phyloP scores from a whole-genome alignment of 2,888 invertebrate genomes.

The Cataglyphis livida region DNA sequence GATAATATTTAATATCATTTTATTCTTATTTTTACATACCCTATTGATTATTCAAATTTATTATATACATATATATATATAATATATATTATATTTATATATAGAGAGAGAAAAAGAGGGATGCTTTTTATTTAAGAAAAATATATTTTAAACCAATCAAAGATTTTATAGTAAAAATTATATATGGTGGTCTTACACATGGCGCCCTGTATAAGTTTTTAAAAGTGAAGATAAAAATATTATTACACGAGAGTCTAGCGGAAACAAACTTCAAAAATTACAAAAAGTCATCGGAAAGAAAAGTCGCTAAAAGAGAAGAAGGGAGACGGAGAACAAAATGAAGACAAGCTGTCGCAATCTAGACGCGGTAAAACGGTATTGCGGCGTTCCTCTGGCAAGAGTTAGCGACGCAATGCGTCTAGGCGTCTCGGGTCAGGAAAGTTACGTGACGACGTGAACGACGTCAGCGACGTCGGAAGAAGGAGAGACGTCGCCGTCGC shows the following conservation, averaged over 20 bases:
- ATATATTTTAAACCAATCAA: not conserved
- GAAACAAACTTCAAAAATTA: not conserved
- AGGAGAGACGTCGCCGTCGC: not conserved
- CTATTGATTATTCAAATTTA: not conserved
- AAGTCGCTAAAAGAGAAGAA: not conserved
- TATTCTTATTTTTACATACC: not conserved
- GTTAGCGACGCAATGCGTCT: constrained; percentile 81
- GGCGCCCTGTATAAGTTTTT: not conserved
- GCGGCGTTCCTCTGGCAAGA: constrained; percentile 77
- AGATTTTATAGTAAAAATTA: not conserved
- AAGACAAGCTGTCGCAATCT: constrained; percentile 26
- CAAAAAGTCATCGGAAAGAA: not conserved
- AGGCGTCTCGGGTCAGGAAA: constrained; percentile 56
- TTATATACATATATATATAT: not conserved
- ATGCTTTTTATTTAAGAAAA: not conserved
- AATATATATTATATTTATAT: not conserved
- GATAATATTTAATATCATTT: not conserved
- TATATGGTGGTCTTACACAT: not conserved
- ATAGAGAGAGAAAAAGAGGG: too few species aligned
- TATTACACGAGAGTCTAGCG: not conserved
- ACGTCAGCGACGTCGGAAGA: constrained; percentile 8
- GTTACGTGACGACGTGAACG: constrained; percentile 32
- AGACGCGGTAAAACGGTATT: constrained; percentile 60
- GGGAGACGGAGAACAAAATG: not conserved
- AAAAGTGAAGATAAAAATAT: not conserved